Percentiles rank a stretch among this genome's conserved stretches.
These are phyloP conservation scores for Gorsachius goisagi DNA, from an alignment of 2,113 vertebrate species.

Conservation along the genomic window DNA sequence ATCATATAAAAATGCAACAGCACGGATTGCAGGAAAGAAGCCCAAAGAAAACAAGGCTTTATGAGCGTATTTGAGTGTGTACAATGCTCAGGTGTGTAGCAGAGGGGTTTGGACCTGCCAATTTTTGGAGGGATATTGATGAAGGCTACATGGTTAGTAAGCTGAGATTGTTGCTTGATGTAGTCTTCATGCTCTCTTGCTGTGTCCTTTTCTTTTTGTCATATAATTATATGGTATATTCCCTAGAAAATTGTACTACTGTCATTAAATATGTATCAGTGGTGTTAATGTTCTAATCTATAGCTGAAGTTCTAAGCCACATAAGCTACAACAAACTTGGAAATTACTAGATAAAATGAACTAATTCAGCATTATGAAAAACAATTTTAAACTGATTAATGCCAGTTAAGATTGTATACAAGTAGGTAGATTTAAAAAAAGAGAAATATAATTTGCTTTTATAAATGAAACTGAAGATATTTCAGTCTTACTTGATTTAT, in stretches of 20 bases:
- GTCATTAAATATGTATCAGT: not conserved
- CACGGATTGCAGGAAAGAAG: not conserved
- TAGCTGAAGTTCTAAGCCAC: not conserved
- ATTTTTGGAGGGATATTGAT: not conserved
- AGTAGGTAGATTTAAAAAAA: not conserved
- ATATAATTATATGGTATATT: not conserved
- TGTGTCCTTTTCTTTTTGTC: not conserved
- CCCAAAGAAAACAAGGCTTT: not conserved
- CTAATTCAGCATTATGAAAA: not conserved
- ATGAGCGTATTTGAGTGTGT: not conserved
- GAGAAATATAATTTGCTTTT: slow-evolving; percentile 1
- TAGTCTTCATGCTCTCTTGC: not conserved
- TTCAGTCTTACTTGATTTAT: slow-evolving; percentile 45
- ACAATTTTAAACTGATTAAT: not conserved
- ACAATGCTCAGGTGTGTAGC: not conserved
- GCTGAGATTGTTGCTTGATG: not conserved
- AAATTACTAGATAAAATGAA: not conserved
- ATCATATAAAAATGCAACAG: not conserved
- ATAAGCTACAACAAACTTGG: not conserved
- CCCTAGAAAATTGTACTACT: not conserved
- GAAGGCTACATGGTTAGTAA: not conserved
- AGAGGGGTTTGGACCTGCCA: not conserved
- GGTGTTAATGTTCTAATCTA: not conserved
- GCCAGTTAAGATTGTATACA: not conserved
- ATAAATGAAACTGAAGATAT: slow-evolving; percentile 34